These are phyloP conservation scores for Phylloscopus trochilus DNA, from an alignment of 2,113 vertebrate species.

Conservation along the genomic window DNA sequence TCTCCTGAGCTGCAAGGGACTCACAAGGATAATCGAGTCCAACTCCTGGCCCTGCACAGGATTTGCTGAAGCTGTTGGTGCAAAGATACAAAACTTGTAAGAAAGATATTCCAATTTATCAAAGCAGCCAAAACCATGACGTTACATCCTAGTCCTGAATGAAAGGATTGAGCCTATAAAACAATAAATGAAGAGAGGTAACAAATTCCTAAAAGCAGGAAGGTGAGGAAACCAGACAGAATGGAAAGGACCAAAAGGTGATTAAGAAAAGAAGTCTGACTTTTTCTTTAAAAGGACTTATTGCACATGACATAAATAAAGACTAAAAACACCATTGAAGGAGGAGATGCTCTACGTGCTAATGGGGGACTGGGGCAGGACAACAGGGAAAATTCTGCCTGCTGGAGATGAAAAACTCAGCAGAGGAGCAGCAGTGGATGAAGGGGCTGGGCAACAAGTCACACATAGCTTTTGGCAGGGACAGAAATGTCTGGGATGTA, in stretches of 20 bases:
- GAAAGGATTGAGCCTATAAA: neutral
- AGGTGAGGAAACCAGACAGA: neutral
- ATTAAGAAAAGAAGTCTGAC: neutral
- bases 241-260: neutral
- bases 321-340: neutral
- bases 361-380: neutral
- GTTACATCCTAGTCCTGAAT: neutral
- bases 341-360: neutral
- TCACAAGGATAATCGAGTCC: fast-evolving
- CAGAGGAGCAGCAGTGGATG: neutral
- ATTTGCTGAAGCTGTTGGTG: neutral
- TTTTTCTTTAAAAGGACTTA: neutral
- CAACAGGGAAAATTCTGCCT: neutral
- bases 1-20: neutral
- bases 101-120: neutral
- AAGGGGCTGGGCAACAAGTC: neutral
- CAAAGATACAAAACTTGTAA: neutral
- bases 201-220: neutral
- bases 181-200: neutral
- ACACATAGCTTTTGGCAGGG: fast-evolving
- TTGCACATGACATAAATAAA: fast-evolving
- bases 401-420: neutral
- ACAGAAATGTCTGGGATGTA: neutral
- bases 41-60: neutral
- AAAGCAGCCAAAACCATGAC: neutral